Conservation (phyloP, 2,888 invertebrate genomes). For the Beris morrisii region DNA sequence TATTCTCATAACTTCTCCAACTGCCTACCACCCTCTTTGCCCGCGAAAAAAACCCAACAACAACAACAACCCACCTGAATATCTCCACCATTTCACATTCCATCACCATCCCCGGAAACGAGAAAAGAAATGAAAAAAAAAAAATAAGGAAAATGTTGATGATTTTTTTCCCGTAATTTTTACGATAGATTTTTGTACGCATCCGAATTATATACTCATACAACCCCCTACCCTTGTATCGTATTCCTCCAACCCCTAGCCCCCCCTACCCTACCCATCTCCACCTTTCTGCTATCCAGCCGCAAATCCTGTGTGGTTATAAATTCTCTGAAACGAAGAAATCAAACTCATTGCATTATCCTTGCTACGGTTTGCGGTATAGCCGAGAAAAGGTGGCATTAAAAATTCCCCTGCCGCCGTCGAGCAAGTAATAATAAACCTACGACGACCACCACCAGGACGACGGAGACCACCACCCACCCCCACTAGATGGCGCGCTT, state of each 20-base stretch:
- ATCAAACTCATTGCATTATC: neutral
- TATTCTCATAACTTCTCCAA: neutral
- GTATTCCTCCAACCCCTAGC: neutral
- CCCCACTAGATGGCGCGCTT: neutral
- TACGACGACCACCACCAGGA: neutral
- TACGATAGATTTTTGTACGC: too few species aligned
- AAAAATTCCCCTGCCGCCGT: neutral
- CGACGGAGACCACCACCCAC: too few species aligned
- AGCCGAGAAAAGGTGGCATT: neutral
- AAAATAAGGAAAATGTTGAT: neutral
- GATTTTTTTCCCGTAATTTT: neutral
- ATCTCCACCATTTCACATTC: too few species aligned
- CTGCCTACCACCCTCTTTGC: too few species aligned
- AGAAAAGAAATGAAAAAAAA: too few species aligned
- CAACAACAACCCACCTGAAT: too few species aligned
- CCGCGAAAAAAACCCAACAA: too few species aligned
- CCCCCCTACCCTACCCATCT: neutral
- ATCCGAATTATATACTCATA: too few species aligned
- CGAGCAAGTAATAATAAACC: neutral
- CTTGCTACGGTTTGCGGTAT: neutral
- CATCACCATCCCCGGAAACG: too few species aligned
- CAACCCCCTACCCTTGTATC: too few species aligned
- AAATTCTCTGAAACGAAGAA: neutral
- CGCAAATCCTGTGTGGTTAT: too few species aligned
- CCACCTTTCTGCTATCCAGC: neutral